These are phyloP conservation scores for Passer montanus DNA, from an alignment of 2,113 vertebrate genomes.

Conservation along the genomic window DNA sequence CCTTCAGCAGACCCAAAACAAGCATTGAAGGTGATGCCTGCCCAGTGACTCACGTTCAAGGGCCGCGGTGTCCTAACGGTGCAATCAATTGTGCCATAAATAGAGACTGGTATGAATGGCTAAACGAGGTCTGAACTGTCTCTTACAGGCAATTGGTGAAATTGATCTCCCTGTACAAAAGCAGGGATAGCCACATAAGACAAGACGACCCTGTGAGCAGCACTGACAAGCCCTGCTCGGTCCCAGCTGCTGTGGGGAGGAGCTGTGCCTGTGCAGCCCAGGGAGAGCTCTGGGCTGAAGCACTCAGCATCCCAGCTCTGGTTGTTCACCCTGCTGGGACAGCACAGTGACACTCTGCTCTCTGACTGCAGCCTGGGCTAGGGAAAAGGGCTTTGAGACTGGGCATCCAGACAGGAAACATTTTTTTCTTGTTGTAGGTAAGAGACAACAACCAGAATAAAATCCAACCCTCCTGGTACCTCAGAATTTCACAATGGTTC, in stretches of 20 bases:
- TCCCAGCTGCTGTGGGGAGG: background rate
- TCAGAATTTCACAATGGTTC: background rate
- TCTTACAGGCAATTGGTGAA: too few relatives aligned
- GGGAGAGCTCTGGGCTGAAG: background rate
- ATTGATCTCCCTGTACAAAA: too few relatives aligned
- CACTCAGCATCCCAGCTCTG: background rate
- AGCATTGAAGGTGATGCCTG: too few relatives aligned
- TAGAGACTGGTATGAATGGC: too few relatives aligned
- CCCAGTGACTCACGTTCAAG: too few relatives aligned
- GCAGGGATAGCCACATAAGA: too few relatives aligned
- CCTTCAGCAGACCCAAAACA: too few relatives aligned
- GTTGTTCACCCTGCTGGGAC: background rate
- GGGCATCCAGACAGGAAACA: background rate
- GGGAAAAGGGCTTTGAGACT: background rate
- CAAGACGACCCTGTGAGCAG: background rate
- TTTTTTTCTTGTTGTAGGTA: background rate
- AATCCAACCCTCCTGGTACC: background rate
- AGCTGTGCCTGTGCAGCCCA: background rate
- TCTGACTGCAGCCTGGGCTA: background rate
- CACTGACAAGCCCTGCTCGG: background rate
- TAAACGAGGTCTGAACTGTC: too few relatives aligned
- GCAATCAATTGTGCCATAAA: too few relatives aligned
- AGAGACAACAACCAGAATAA: background rate
- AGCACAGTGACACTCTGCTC: rapidly evolving
- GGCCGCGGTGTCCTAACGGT: too few relatives aligned